Base-by-base conservation (phyloP, 2,888 invertebrate species). In the Myopa testacea region DNA sequence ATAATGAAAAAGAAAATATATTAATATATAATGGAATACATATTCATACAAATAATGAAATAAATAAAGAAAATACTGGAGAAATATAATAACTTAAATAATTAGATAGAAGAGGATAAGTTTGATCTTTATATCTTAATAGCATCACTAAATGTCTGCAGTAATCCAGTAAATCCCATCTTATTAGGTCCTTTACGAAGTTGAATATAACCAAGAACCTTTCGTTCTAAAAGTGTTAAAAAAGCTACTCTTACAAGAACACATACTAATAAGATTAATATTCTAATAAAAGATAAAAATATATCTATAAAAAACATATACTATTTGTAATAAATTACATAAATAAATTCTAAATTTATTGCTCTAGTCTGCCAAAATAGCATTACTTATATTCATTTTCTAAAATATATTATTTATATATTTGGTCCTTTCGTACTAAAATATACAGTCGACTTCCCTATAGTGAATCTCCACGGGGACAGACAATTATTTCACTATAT, bases 181-280 rank as follows among this genome's bases (percentile, higher is more conserved):
- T 93, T 94, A 92, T 93, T 94, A 37, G 94, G 94, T 0, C 94
- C 94, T 84, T 93, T 93, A 26, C 94, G 94, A 90, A 93, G 90
- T 88, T 94, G 93, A 90, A 94, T 92, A 91, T 93, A 93, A 0
- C 93, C 92, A 89, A 94, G 91, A 84, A 93, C 90, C 81, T 92
- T 93, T 3, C 94, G 94, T 75, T 95, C 94, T 83, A 94, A 90
- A 89, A 94, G 90, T 1, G 26, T 26, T 26, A 26, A 26, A 26
- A 26, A 26, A 26, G 26, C 26, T 26, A 26, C 26, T 26, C 26
- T 26, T 26, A 26, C 26, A 26, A 26, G 26, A 1, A 26, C 26
- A 26, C 26, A 26, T 26, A 26, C 1, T 26, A 26, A 26, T 26
- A 26, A 26, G 2, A 26, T 26, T 26, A 26, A 26, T 26, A 26